phyloP scores from a whole-genome alignment of 2,888 invertebrate genomes.

The Ariolimax columbianus region DNA sequence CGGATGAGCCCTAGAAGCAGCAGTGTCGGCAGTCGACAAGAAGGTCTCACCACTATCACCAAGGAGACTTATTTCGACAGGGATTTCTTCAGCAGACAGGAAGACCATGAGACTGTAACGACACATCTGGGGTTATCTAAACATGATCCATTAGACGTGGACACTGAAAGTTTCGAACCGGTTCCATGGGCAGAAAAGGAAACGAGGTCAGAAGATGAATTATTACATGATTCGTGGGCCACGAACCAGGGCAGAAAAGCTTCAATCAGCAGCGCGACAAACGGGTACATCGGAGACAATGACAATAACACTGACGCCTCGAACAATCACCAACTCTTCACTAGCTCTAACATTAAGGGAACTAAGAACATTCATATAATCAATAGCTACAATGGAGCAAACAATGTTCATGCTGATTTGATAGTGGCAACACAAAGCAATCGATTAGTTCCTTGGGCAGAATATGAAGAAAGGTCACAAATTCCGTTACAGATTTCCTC shows the following conservation, averaged over 20 bases:
- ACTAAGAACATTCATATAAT: background rate
- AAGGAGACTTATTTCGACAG: constrained; percentile 36
- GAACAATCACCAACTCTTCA: background rate
- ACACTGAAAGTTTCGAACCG: background rate
- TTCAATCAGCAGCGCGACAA: background rate
- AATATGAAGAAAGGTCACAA: background rate
- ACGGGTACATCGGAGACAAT: too few relatives aligned
- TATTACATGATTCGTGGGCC: background rate
- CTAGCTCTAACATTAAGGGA: background rate
- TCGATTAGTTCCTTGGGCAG: background rate
- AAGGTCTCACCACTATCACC: background rate
- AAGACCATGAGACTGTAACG: background rate
- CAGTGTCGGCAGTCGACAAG: background rate
- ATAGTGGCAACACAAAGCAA: background rate
- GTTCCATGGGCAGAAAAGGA: background rate
- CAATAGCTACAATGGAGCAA: too few relatives aligned
- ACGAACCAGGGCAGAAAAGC: background rate
- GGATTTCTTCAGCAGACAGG: constrained; percentile 19
- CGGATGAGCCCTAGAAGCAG: background rate
- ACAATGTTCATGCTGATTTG: background rate
- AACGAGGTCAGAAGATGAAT: background rate
- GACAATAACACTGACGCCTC: too few relatives aligned
- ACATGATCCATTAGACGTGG: background rate
- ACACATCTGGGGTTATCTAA: background rate
- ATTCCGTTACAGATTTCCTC: background rate